Conservation (phyloP, 2,888 invertebrate species). For the Agrochola circellaris region DNA sequence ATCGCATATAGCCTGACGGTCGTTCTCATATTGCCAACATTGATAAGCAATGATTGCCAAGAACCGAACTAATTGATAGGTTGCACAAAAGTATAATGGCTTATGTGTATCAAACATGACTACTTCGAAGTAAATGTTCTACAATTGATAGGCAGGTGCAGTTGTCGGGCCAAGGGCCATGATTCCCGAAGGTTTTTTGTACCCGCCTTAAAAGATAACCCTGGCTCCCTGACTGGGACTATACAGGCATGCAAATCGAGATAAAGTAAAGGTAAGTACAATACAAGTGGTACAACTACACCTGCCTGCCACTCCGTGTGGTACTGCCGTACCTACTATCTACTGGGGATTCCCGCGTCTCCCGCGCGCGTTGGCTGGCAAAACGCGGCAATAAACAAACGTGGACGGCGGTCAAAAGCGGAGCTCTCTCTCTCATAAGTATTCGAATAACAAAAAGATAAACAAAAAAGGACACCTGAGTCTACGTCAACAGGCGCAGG, state of each 20-base stretch:
- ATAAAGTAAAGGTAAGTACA: too few relatives aligned
- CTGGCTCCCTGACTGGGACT: neutral
- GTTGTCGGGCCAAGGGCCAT: neutral
- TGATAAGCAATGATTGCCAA: too few relatives aligned
- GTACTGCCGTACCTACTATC: neutral
- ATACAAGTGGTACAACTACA: neutral
- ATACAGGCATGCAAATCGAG: neutral
- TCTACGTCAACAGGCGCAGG: too few relatives aligned
- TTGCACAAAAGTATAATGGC: neutral
- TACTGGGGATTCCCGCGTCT: neutral
- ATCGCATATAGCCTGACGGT: neutral
- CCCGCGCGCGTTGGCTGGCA: neutral
- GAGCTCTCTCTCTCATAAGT: too few relatives aligned
- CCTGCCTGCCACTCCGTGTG: neutral
- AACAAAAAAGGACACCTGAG: neutral
- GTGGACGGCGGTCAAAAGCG: too few relatives aligned
- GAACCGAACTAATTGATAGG: neutral
- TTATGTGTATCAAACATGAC: neutral
- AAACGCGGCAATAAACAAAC: slow-evolving; percentile 27
- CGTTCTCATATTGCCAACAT: neutral
- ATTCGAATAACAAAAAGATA: neutral
- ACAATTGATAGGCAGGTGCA: neutral
- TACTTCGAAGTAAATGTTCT: neutral
- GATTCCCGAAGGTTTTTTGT: neutral
- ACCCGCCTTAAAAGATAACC: neutral